A percentile compares a stretch with the other conserved stretches of the same genome.
phyloP scores from a whole-genome alignment of 1,140 invertebrate genomes.

The Drosophila neocordata region DNA sequence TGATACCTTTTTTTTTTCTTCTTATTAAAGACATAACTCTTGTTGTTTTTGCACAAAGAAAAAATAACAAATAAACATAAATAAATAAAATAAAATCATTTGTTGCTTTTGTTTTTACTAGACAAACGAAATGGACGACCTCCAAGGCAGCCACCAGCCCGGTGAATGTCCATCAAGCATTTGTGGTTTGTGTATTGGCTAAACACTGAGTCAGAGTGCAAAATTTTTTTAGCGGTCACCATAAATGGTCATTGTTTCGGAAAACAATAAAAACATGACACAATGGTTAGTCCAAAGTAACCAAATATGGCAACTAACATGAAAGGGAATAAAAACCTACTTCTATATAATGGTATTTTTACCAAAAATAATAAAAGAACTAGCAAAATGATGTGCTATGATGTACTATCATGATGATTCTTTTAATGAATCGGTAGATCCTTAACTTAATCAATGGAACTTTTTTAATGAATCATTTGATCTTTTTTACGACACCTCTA shows the following conservation, averaged over 20 bases:
- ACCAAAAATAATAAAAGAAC: neutral
- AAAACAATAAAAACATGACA: conserved; percentile 6
- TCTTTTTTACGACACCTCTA: no score
- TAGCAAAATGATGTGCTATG: no score
- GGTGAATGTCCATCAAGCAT: conserved; percentile 48
- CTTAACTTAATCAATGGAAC: no score
- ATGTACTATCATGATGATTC: no score
- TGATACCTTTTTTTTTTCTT: conserved; percentile 31
- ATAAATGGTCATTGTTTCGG: conserved; percentile 35
- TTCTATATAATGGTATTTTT: neutral
- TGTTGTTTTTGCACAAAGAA: neutral
- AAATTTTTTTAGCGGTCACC: conserved; percentile 33
- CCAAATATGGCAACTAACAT: neutral
- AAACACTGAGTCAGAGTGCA: conserved; percentile 47
- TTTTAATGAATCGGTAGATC: no score
- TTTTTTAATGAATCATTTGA: no score
- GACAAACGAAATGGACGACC: conserved; percentile 32
- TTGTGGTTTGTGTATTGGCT: conserved; percentile 14
- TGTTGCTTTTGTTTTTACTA: neutral
- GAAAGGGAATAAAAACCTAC: neutral
- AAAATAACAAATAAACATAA: neutral
- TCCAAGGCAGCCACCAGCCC: conserved; percentile 19
- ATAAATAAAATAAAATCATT: neutral
- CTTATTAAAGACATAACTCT: neutral
- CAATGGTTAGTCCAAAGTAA: neutral